Base-by-base conservation (phyloP, 2,888 invertebrate species). In the Lingula anatina region DNA sequence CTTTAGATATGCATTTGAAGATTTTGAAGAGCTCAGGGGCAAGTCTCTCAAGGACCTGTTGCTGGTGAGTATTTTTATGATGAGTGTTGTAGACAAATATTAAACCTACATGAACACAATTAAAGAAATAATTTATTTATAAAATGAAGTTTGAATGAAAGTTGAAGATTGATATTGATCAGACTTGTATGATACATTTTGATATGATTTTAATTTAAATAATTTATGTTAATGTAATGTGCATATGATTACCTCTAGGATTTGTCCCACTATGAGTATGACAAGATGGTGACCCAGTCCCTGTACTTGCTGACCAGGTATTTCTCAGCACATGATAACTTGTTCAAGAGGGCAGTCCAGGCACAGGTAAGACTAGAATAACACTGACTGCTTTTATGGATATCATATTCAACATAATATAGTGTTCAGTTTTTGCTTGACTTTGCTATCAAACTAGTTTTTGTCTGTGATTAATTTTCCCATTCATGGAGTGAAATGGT, bases 351-450 rank as follows among this genome's bases (percentile, higher is more conserved):
- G 28, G 67, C 73, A 1, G 62, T 71, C 12, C 69, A 66, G 47
- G 71, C 72, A n/a, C 73, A 73, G 66, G 72, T 72, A 50, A 51
- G 42, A 26, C 5, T 18, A n/a, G n/a, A n/a, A n/a, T n/a, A n/a
- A n/a, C n/a, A n/a, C n/a, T n/a, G n/a, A n/a, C n/a, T n/a, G n/a
- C n/a, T n/a, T n/a, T n/a, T n/a, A n/a, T n/a, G n/a, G n/a, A n/a
- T n/a, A n/a, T n/a, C n/a, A n/a, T n/a, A n/a, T n/a, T n/a, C n/a
- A n/a, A n/a, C n/a, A n/a, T n/a, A n/a, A n/a, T n/a, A n/a, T n/a
- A n/a, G n/a, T n/a, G n/a, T n/a, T n/a, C n/a, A n/a, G n/a, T n/a
- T n/a, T n/a, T n/a, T n/a, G n/a, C n/a, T n/a, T n/a, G n/a, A n/a
- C n/a, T n/a, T n/a, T n/a, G n/a, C n/a, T n/a, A n/a, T n/a, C n/a